Evolutionary conservation across 1,140 invertebrate genomes (phyloP), one percentile per base, ranked within the genome.

Genomic region (Cydia fagiglandana): DNA sequence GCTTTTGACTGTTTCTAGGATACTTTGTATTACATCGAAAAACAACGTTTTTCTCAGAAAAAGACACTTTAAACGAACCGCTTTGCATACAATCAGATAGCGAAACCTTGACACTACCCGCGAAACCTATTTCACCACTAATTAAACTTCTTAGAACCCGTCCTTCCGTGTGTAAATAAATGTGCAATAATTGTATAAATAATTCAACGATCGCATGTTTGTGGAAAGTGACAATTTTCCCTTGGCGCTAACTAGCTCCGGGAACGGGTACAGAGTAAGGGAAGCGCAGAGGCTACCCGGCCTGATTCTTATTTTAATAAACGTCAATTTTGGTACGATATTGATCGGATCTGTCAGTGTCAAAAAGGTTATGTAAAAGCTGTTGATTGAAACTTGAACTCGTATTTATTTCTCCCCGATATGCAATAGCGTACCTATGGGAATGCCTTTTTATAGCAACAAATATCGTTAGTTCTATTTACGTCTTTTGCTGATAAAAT

Each of bases 201-300:
- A 78, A 77, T 75, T 70, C 76, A 78, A 68, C 68, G 76, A 77
- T 81, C 50, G 76, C 79, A 61, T 76, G 76, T 77, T 66, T 74
- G 20, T 53, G 50, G 34, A 80, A 80, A 85, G 78, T 83, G 78
- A 84, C 80, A 86, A 82, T 82, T 78, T 76, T 45, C 66, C 66
- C 64, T 73, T 61, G 78, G 78, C 74, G 73, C 50, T 79, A 77
- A 79, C 70, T 75, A 81, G 75, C 77, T 80, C 77, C 41, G 53
- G 73, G 79, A 84, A 83, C 30, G 74, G 66, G 78, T 75, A 47
- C 80, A 88, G 87, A 85, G 83, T 83, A 85, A 85, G 74, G 81
- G 64, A 47, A 80, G 78, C 81, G 78, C 77, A 84, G 82, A 83
- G 81, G 77, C 80, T 61, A 61, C 56, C 56, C 30, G 30, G 30